phyloP scores from a whole-genome alignment of 2,113 vertebrate species.

The Panurus biarmicus region DNA sequence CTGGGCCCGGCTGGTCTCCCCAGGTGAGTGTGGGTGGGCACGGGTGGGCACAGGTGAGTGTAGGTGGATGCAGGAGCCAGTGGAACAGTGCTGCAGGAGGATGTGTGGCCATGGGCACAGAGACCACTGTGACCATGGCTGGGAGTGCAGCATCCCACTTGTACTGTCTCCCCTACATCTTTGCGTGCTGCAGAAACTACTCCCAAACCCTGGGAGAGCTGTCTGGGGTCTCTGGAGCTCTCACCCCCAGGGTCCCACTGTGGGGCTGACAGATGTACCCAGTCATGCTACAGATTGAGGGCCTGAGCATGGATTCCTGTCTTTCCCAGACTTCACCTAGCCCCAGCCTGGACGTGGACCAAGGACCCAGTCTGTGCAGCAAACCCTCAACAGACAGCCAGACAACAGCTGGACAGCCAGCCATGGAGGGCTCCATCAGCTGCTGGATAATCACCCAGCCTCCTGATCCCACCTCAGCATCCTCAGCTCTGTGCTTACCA shows the following conservation, averaged over 20 bases:
- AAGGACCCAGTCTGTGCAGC: background rate
- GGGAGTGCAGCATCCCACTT: background rate
- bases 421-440: background rate
- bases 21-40: background rate
- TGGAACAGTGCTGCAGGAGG: rapidly evolving
- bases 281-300: rapidly evolving
- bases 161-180: rapidly evolving
- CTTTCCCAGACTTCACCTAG: background rate
- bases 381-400: background rate
- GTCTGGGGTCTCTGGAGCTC: background rate
- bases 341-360: background rate
- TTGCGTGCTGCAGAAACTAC: background rate
- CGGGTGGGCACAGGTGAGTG: background rate
- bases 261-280: rapidly evolving
- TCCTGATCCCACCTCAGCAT: rapidly evolving
- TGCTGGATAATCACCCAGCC: background rate
- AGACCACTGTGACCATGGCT: rapidly evolving
- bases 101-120: rapidly evolving
- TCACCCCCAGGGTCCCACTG: rapidly evolving
- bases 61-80: rapidly evolving
- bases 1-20: background rate
- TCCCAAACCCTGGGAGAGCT: background rate
- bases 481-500: background rate
- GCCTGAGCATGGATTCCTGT: background rate
- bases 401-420: background rate